These are phyloP conservation scores for Eulemur mongoz DNA, from an alignment of 2,797 vertebrate genomes.

Conservation along the genomic window DNA sequence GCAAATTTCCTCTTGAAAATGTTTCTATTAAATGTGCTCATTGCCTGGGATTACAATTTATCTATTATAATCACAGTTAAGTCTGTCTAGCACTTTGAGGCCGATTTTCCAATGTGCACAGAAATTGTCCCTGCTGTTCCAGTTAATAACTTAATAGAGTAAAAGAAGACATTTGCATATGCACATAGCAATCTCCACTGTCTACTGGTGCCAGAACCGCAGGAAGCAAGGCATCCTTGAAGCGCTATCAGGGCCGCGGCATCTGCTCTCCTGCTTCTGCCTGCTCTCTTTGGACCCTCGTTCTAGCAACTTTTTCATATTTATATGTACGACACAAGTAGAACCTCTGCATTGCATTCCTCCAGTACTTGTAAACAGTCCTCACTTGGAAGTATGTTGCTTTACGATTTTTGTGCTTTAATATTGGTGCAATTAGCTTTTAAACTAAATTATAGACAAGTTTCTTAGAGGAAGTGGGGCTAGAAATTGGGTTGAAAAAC, in stretches of 20 bases:
- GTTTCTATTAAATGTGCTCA: neutral
- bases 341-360: neutral
- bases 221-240: neutral
- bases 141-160: conserved; percentile 64
- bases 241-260: fast-evolving
- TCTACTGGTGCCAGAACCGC: neutral
- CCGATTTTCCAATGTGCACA: conserved; percentile 46
- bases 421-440: neutral
- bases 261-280: neutral
- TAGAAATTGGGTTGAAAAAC: neutral
- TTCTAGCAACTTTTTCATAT: neutral
- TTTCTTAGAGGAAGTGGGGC: neutral
- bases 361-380: neutral
- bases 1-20: conserved; percentile 1
- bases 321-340: neutral
- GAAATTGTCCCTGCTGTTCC: conserved; percentile 61
- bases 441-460: neutral
- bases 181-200: neutral
- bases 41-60: conserved; percentile 44
- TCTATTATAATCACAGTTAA: conserved; percentile 57
- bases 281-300: neutral
- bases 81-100: conserved; percentile 52
- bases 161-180: conserved; percentile 14
- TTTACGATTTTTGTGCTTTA: neutral
- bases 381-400: neutral